Evolutionary conservation across 2,888 invertebrate genomes (phyloP), one percentile per base, ranked within the genome.

Genomic region (Fissipunctia ypsillon): DNA sequence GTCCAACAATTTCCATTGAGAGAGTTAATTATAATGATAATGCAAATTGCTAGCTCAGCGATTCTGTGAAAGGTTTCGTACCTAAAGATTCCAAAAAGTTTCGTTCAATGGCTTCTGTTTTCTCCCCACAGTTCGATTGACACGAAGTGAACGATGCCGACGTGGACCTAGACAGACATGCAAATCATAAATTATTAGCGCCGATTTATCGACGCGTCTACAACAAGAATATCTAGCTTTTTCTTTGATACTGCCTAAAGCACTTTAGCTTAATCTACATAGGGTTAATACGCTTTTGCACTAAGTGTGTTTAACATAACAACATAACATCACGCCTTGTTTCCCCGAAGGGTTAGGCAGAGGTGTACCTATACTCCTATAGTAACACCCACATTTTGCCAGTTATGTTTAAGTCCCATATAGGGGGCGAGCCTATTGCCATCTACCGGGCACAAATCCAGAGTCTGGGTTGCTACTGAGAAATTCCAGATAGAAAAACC

Each of bases 11-110:
- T 35, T 59, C 7, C 7, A 78, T 52, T 70, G 3, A n/a, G 6
- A 74, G 6, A 28, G 45, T 60, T 38, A 70, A 67, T 74, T 69
- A 59, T 43, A 78, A 60, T 57, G 31, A 28, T n/a, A 59, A 43
- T 12, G 2, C 28, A 43, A 61, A 54, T 35, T 52, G 22, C 50
- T 54, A 77, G 7, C 28, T 60, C 25, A 81, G 28, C n/a, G 19
- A 28, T 67, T 56, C 22, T 25, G 16, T 64, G 5, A 61, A 61
- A 66, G 38, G 28, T 45, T 54, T 70, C 85, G 67, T 88, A 95
- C 96, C 91, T 76, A 95, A 90, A 56, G 89, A 89, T 88, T 96
- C 95, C 81, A 96, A 91, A 84, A 93, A 95, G 81, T 87, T 93
- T 28, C 92, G 88, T 89, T 95, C 95, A 66, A 95, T 93, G 3